These are phyloP conservation scores for Clunio marinus DNA, from an alignment of 2,888 invertebrate species.

Conservation along the genomic window DNA sequence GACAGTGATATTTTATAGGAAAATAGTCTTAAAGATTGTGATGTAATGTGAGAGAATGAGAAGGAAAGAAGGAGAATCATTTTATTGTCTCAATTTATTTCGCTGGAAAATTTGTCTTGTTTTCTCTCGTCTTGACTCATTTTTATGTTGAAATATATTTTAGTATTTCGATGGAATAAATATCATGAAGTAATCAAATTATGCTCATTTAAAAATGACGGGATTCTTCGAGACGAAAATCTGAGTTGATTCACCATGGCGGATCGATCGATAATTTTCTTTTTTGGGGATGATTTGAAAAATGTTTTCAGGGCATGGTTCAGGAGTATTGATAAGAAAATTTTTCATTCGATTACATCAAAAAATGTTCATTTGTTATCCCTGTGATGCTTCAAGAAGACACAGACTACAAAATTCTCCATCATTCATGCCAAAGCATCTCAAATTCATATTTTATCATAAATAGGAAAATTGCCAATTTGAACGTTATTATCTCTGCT, in stretches of 20 bases:
- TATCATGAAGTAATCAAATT: conserved; percentile 14
- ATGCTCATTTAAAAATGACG: not conserved
- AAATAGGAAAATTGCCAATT: conserved; percentile 39
- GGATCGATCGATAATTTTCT: conserved; percentile 1
- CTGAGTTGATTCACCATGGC: not conserved
- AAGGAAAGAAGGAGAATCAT: not conserved
- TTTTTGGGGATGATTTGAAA: too few species aligned
- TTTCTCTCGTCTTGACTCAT: too few species aligned
- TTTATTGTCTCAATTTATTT: conserved; percentile 16
- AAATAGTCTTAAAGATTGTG: too few species aligned
- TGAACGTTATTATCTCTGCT: conserved; percentile 36
- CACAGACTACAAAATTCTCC: not conserved
- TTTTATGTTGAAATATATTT: too few species aligned
- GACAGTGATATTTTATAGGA: too few species aligned
- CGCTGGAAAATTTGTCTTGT: conserved; percentile 3
- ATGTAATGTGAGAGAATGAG: too few species aligned
- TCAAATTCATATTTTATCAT: conserved; percentile 38
- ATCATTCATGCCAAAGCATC: conserved; percentile 30
- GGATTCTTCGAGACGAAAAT: not conserved
- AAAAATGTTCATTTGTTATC: not conserved
- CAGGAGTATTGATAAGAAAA: too few species aligned
- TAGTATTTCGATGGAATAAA: not conserved
- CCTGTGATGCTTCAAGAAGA: not conserved
- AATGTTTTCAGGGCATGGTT: not conserved
- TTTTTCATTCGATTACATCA: not conserved